These are phyloP conservation scores for Vespertilio murinus DNA, from an alignment of 2,797 vertebrate species.

Conservation along the genomic window DNA sequence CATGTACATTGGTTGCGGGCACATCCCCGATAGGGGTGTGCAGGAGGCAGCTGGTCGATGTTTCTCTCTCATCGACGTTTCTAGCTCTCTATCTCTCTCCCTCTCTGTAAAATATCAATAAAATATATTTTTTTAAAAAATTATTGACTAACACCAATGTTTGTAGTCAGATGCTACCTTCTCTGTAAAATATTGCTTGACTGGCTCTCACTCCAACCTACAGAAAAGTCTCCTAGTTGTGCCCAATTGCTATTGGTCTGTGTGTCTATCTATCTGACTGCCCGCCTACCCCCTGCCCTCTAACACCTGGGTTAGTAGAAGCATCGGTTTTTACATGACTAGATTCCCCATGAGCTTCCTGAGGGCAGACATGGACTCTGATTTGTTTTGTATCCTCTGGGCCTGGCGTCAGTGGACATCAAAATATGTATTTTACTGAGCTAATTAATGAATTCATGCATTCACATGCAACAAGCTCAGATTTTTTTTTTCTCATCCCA, in stretches of 20 bases:
- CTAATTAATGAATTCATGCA: background rate
- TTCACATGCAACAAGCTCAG: slow-evolving; percentile 5
- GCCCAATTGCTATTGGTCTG: background rate
- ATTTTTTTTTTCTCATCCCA: background rate
- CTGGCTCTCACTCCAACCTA: too few species aligned
- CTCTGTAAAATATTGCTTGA: background rate
- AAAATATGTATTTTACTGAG: background rate
- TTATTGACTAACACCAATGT: background rate
- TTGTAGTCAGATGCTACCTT: background rate
- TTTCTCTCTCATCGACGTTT: too few species aligned
- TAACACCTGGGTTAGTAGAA: background rate
- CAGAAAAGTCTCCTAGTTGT: background rate
- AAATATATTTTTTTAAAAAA: too few species aligned
- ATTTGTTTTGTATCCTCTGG: background rate
- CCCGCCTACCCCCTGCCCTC: background rate
- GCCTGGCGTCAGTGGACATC: background rate
- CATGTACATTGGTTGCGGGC: too few species aligned
- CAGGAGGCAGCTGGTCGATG: too few species aligned
- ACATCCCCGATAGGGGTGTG: too few species aligned
- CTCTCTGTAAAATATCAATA: too few species aligned
- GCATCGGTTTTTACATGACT: background rate
- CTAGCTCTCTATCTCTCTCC: too few species aligned
- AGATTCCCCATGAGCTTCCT: background rate
- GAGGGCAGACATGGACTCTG: background rate
- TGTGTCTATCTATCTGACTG: background rate